phyloP scores from a whole-genome alignment of 1,140 invertebrate genomes.

The Diploscapter pachys region DNA sequence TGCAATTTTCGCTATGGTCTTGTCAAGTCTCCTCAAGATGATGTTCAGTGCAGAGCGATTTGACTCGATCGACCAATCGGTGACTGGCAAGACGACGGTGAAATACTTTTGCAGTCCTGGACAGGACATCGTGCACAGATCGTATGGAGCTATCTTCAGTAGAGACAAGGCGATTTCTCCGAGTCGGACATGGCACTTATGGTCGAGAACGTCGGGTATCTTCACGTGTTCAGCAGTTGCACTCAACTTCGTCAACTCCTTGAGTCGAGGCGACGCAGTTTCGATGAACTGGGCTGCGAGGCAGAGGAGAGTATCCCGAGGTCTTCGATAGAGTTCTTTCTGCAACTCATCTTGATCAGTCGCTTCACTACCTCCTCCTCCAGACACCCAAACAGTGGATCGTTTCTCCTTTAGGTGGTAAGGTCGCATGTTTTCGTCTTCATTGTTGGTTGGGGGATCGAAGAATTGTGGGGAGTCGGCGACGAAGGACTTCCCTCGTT shows the following conservation, averaged over 20 bases:
- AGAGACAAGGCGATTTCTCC: constrained; percentile 93
- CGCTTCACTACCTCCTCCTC: constrained; percentile 41
- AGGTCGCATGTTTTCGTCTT: constrained; percentile 45
- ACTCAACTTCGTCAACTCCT: constrained; percentile 68
- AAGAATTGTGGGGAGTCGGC: constrained; percentile 59
- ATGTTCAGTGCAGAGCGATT: constrained; percentile 84
- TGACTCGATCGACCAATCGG: constrained; percentile 92
- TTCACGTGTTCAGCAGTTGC: constrained; percentile 75
- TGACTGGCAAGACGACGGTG: constrained; percentile 85
- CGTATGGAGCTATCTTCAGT: constrained; percentile 85
- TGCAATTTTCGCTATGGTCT: constrained; percentile 93
- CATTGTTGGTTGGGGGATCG: constrained; percentile 54
- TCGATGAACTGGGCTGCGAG: constrained; percentile 79
- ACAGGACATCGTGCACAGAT: constrained; percentile 89
- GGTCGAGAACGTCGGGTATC: constrained; percentile 83
- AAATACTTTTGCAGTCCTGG: constrained; percentile 73
- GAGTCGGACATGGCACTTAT: constrained; percentile 86
- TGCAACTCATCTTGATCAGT: constrained; percentile 64
- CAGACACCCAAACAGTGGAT: constrained; percentile 10
- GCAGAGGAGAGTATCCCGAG: constrained; percentile 70
- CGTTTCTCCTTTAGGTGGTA: constrained; percentile 27
- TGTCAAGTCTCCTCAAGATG: constrained; percentile 85
- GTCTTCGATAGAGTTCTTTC: constrained; percentile 81
- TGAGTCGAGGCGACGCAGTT: constrained; percentile 78
- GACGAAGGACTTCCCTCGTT: constrained; percentile 59